Evolutionary conservation across 2,797 vertebrate genomes (phyloP).

Genomic region (Harpagifer antarcticus): DNA sequence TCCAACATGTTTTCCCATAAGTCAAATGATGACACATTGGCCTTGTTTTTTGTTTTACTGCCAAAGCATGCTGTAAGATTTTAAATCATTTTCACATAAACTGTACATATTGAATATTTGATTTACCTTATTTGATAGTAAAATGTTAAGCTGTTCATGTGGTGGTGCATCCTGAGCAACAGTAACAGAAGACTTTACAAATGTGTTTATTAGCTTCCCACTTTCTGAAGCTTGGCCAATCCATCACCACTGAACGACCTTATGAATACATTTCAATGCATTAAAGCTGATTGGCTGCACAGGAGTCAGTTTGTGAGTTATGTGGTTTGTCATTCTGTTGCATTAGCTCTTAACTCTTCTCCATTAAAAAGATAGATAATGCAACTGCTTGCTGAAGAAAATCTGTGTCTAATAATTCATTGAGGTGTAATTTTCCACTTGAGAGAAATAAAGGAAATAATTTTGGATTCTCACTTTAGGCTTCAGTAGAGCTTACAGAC

Average conservation of each 20-base stretch:
- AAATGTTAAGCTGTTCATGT: conserved; percentile 19
- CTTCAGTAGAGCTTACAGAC: conserved; percentile 22
- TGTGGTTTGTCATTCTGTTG: conserved; percentile 71
- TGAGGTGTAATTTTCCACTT: conserved; percentile 32
- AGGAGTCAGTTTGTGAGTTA: conserved; percentile 70
- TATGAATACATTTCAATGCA: conserved; percentile 86
- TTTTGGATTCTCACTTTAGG: conserved; percentile 21
- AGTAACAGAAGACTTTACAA: conserved; percentile 48
- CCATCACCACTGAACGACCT: conserved; percentile 84
- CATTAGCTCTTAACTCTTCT: conserved; percentile 56
- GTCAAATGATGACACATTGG: conserved; percentile 12
- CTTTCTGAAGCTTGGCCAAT: conserved; percentile 76
- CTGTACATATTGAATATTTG: not conserved
- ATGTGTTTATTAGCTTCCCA: conserved; percentile 71
- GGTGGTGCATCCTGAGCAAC: conserved; percentile 29
- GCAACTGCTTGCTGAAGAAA: conserved; percentile 13
- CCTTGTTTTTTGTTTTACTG: conserved; percentile 34
- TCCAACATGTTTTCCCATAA: not conserved
- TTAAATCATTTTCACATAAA: not conserved
- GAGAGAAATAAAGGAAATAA: conserved; percentile 24
- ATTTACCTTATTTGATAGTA: conserved; percentile 20
- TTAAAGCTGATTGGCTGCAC: conserved; percentile 83
- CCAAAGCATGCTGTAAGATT: conserved; percentile 6
- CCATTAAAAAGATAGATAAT: conserved; percentile 44
- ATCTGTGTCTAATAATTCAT: conserved; percentile 12